Base-by-base conservation (phyloP, 2,888 invertebrate genomes). In the Coelopa pilipes region DNA sequence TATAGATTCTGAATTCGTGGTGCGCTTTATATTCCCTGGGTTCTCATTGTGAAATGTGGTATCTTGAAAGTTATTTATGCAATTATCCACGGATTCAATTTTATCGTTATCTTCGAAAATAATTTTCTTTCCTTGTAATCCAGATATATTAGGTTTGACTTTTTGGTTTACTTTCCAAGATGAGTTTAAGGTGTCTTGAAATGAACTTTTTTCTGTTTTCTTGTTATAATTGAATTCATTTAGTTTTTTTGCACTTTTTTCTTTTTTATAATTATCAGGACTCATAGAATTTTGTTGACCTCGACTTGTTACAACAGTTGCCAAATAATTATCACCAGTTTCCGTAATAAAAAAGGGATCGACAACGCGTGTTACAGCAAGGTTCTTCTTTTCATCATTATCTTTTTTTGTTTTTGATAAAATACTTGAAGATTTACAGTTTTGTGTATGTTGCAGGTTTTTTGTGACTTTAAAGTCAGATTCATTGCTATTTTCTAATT, bases 301-400 rank as follows among this genome's bases (percentile, higher is more conserved):
- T 50, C 24, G 55, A 9, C 78, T 75, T 5, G 77, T 75, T 5
- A 85, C 82, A 1, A 85, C 86, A 0, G 84, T 83, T 0, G 87
- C 85, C 12, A 85, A 34, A 78, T 87, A 87, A 68, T 83, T 84
- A 46, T 86, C 84, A 0, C 87, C 87, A 1, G 81, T 80, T 55
- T 82, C 80, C 0, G 87, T 87, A 15, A 87, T 82, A 70, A 87
- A 87, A 75, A 87, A 87, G 0, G 86, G 82, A 80, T 87, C 87
- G 0, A 82, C 75, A 0, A 84, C 80, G 70, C 80, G 79, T 0
- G 79, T 77, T 46, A 70, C 74, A 65, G 24, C 17, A n/a, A 19
- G 24, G 17, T 62, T 63, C 50, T 19, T 49, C 17, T 49, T 34
- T 10, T 65, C 63, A 2, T 65, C 46, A n/a, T 7, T 65, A 46